phyloP scores from a whole-genome alignment of 1,140 invertebrate genomes.

The Sweltsa coloradensis region DNA sequence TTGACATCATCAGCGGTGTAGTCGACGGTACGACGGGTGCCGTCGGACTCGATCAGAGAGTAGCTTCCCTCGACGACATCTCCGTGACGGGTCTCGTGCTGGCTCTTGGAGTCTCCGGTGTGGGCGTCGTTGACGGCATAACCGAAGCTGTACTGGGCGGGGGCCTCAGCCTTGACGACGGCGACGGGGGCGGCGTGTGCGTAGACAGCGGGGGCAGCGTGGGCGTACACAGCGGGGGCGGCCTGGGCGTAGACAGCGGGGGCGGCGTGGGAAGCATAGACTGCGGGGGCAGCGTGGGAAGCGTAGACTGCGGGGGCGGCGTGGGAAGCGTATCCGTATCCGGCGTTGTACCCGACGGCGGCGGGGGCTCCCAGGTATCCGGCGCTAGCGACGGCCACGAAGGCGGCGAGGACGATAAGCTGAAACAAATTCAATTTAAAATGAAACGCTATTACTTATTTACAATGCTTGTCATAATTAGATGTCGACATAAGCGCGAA shows the following conservation, averaged over 20 bases:
- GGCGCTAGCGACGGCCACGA: conserved; percentile 13
- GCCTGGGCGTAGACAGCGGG: conserved; percentile 20
- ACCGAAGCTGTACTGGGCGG: too few relatives aligned
- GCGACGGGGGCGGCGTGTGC: conserved; percentile 21
- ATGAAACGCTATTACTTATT: not conserved
- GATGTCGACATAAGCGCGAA: too few relatives aligned
- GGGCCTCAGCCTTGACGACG: too few relatives aligned
- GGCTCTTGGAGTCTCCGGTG: too few relatives aligned
- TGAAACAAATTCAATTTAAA: conserved; percentile 1
- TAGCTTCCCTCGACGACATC: too few relatives aligned
- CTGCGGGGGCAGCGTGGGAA: conserved; percentile 30
- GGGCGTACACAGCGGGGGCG: conserved; percentile 27
- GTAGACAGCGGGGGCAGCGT: conserved; percentile 17
- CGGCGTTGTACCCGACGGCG: conserved; percentile 7
- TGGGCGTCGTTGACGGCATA: too few relatives aligned
- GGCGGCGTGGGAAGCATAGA: conserved; percentile 22
- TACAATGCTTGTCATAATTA: not conserved
- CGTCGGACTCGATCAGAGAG: too few relatives aligned
- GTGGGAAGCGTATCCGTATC: not conserved
- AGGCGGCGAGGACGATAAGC: conserved; percentile 13
- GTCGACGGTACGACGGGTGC: too few relatives aligned
- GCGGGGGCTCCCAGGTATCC: conserved; percentile 9
- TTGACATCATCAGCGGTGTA: too few relatives aligned
- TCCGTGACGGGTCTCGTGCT: too few relatives aligned
- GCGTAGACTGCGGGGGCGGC: not conserved